A percentile compares a stretch with the other conserved stretches of the same genome.
Evolutionary conservation across 1,140 invertebrate species (phyloP).

Genomic region (Caenorhabditis tropicalis): DNA sequence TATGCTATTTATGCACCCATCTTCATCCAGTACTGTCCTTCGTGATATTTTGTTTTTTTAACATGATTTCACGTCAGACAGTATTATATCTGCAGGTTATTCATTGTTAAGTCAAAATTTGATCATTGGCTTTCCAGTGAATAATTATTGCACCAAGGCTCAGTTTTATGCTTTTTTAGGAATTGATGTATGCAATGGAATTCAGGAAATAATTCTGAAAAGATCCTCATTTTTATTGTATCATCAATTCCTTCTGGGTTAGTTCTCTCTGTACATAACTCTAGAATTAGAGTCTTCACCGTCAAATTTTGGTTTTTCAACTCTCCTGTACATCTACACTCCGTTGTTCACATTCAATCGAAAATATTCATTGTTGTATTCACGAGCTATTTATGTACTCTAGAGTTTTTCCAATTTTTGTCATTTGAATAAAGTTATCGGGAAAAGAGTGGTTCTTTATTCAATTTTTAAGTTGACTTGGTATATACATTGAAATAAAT

Average conservation of each 20-base stretch:
- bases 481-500: background rate
- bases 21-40: too few species aligned
- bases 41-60: too few species aligned
- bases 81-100: too few species aligned
- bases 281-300: background rate
- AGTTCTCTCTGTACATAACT: background rate
- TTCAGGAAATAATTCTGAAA: too few species aligned
- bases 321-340: conserved; percentile 37
- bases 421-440: background rate
- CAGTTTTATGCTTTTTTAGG: background rate
- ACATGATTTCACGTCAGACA: too few species aligned
- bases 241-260: too few species aligned
- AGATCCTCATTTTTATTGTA: too few species aligned
- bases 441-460: too few species aligned
- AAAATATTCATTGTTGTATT: background rate
- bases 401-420: background rate
- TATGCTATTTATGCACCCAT: too few species aligned
- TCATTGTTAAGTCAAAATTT: background rate
- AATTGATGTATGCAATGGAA: background rate
- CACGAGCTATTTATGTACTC: conserved; percentile 34
- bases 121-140: background rate
- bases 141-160: background rate
- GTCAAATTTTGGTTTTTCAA: background rate
- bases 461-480: too few species aligned
- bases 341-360: background rate